phyloP scores from a whole-genome alignment of 2,113 vertebrate species.

The Notothenia rossii region DNA sequence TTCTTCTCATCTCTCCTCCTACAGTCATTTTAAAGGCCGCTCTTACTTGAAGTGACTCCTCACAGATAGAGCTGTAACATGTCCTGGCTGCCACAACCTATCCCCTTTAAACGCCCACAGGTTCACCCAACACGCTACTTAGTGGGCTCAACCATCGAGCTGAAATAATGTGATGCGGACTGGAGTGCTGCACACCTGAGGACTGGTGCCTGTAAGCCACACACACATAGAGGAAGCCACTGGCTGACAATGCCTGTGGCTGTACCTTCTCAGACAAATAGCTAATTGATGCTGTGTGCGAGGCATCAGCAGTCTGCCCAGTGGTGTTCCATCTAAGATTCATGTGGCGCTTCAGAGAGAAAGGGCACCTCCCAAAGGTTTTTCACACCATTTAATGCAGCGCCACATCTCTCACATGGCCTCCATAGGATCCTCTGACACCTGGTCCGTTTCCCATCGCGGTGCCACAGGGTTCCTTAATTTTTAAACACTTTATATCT shows the following conservation, averaged over 20 bases:
- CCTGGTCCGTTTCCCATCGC: constrained; percentile 27
- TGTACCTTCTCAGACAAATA: constrained; percentile 63
- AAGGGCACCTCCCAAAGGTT: constrained; percentile 75
- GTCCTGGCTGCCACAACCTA: constrained; percentile 30
- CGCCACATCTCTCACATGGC: constrained; percentile 55
- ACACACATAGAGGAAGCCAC: constrained; percentile 28
- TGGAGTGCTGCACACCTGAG: constrained; percentile 54
- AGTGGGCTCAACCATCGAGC: constrained; percentile 48
- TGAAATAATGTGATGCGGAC: constrained; percentile 63
- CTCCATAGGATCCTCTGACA: constrained; percentile 30
- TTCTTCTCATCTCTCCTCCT: constrained; percentile 13
- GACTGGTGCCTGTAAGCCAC: constrained; percentile 48
- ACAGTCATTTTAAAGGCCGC: constrained; percentile 27
- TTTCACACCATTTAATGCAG: constrained; percentile 57
- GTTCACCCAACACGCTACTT: constrained; percentile 55
- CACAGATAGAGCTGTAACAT: constrained; percentile 31
- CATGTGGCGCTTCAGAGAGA: constrained; percentile 64
- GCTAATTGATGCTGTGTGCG: constrained; percentile 37
- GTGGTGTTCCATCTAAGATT: constrained; percentile 72
- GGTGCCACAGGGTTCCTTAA: constrained; percentile 31
- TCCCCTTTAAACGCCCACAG: constrained; percentile 39
- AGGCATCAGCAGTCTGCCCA: constrained; percentile 68
- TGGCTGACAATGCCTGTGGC: constrained; percentile 63
- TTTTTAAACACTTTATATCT: constrained; percentile 65
- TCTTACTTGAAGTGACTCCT: constrained; percentile 5